Evolutionary conservation across 2,888 invertebrate species (phyloP).

Genomic region (Drosophila mettleri): DNA sequence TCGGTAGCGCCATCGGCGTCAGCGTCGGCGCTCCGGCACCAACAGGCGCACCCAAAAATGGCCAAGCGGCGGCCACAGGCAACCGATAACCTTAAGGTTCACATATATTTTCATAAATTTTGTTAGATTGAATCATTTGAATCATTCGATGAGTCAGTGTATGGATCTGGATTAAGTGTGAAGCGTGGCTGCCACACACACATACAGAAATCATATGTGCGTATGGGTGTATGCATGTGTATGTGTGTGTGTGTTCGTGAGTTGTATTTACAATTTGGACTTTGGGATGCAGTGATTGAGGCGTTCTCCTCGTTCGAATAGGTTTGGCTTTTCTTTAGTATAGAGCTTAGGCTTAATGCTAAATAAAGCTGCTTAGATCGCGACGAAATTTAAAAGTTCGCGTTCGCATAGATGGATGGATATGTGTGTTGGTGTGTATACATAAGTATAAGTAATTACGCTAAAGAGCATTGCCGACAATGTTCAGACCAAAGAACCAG

Average conservation of each 20-base stretch:
- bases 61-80: slow-evolving; percentile 91
- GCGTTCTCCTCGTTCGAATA: slow-evolving; percentile 34
- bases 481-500: slow-evolving; percentile 79
- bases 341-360: slow-evolving; percentile 69
- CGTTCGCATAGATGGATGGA: slow-evolving; percentile 9
- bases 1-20: slow-evolving; percentile 86
- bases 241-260: slow-evolving; percentile 18
- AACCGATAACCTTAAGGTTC: slow-evolving; percentile 89
- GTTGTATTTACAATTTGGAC: slow-evolving; percentile 58
- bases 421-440: slow-evolving; percentile 45
- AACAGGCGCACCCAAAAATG: slow-evolving; percentile 88
- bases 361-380: slow-evolving; percentile 68
- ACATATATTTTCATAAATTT: slow-evolving; percentile 58
- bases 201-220: slow-evolving; percentile 3
- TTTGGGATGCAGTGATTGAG: slow-evolving; percentile 56
- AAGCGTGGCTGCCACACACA: slow-evolving; percentile 4
- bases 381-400: slow-evolving; percentile 66
- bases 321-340: slow-evolving; percentile 36
- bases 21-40: slow-evolving; percentile 85
- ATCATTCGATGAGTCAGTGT: slow-evolving; percentile 32
- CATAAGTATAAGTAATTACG: slow-evolving; percentile 69
- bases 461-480: slow-evolving; percentile 77
- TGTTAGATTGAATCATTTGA: slow-evolving; percentile 42
- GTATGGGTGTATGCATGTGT: slow-evolving; percentile 11
- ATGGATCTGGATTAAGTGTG: slow-evolving; percentile 26